phyloP scores from a whole-genome alignment of 2,113 vertebrate species.

The Cryptomyrus ogoouensis region DNA sequence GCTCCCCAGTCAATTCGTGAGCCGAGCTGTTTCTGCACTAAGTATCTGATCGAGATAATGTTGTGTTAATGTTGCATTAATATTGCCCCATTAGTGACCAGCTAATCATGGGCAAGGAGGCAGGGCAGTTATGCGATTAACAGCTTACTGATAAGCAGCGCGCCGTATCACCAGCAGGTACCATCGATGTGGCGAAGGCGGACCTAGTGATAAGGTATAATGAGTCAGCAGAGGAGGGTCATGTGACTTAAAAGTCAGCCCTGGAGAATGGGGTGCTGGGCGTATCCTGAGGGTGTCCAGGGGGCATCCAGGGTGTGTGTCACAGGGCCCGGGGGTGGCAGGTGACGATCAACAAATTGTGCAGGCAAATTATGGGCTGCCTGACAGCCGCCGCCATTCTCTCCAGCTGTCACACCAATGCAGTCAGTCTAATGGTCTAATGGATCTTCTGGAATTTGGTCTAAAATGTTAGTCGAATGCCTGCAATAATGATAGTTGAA shows the following conservation, averaged over 20 bases:
- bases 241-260: not conserved
- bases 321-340: not conserved
- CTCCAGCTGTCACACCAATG: not conserved
- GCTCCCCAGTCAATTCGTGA: not conserved
- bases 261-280: not conserved
- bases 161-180: not conserved
- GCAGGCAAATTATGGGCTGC: not conserved
- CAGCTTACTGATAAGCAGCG: not conserved
- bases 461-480: not conserved
- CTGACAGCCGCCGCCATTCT: not conserved
- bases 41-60: not conserved
- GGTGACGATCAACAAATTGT: not conserved
- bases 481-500: not conserved
- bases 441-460: not conserved
- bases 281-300: not conserved
- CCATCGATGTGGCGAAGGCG: not conserved
- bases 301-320: not conserved
- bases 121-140: not conserved
- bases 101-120: not conserved
- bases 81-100: not conserved
- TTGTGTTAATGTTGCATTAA: not conserved
- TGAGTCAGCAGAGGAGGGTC: not conserved
- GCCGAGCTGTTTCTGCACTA: not conserved
- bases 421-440: slow-evolving; percentile 9
- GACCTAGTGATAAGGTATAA: not conserved